phyloP scores from a whole-genome alignment of 1,140 invertebrate species.

The Acromyrmex heyeri region DNA sequence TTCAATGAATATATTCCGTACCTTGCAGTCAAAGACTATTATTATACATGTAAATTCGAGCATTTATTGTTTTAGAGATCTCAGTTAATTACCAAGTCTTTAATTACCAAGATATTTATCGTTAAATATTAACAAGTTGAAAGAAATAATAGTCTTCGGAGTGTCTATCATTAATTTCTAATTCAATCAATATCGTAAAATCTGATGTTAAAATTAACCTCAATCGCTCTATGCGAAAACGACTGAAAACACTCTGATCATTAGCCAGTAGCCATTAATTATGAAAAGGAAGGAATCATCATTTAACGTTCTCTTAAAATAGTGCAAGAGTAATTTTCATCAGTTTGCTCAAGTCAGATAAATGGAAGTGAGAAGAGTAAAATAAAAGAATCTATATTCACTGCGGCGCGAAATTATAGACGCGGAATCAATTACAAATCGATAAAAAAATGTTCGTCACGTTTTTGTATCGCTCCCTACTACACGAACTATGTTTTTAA shows the following conservation, averaged over 20 bases:
- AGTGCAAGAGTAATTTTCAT: not conserved
- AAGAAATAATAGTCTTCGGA: not conserved
- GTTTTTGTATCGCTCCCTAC: slow-evolving; percentile 1
- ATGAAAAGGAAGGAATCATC: not conserved
- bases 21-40: not conserved
- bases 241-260: not conserved
- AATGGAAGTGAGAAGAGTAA: not conserved
- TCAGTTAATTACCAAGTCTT: not conserved
- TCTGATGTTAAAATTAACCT: not conserved
- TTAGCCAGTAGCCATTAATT: not conserved
- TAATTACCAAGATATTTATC: not conserved
- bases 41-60: not conserved
- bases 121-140: not conserved
- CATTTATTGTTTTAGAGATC: not conserved
- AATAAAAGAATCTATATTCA: slow-evolving; percentile 2
- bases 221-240: not conserved
- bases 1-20: not conserved
- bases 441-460: slow-evolving; percentile 4
- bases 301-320: not conserved
- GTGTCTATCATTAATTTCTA: not conserved
- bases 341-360: not conserved
- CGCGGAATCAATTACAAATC: slow-evolving; percentile 33
- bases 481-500: slow-evolving; percentile 19
- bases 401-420: not conserved
- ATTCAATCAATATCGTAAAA: not conserved